phyloP scores from a whole-genome alignment of 2,113 vertebrate genomes.

The Eulacestoma nigropectus region DNA sequence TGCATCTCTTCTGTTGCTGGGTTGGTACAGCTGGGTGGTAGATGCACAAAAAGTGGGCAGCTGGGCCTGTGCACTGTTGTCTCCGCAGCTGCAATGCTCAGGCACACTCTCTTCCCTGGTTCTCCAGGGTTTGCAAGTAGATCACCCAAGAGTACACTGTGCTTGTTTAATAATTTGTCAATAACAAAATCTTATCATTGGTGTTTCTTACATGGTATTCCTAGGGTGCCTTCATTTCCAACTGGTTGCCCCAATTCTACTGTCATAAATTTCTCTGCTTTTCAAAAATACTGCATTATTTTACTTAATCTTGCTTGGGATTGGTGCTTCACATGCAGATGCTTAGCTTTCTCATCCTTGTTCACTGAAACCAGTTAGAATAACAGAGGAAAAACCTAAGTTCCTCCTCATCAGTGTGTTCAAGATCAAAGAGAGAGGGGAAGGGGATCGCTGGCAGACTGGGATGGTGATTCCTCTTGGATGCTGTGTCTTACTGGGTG shows the following conservation, averaged over 20 bases:
- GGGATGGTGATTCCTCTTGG: neutral
- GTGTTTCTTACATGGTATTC: neutral
- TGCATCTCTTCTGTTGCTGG: neutral
- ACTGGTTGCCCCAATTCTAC: neutral
- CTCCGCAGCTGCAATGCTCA: rapidly evolving
- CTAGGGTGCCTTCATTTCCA: neutral
- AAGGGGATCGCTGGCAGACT: neutral
- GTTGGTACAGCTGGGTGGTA: neutral
- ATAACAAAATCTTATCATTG: neutral
- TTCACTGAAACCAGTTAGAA: neutral
- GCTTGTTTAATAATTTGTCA: neutral
- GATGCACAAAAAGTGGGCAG: neutral
- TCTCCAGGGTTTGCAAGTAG: neutral
- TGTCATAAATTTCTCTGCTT: neutral
- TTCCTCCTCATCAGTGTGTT: neutral
- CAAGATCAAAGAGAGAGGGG: neutral
- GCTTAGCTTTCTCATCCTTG: neutral
- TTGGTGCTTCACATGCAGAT: neutral
- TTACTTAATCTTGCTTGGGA: neutral
- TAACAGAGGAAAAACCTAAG: neutral
- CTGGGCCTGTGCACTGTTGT: rapidly evolving
- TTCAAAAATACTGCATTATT: neutral
- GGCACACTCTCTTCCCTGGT: neutral
- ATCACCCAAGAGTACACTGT: no score
- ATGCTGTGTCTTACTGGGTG: neutral